Evolutionary conservation across 2,113 vertebrate genomes (phyloP).

Genomic region (Suricata suricatta): DNA sequence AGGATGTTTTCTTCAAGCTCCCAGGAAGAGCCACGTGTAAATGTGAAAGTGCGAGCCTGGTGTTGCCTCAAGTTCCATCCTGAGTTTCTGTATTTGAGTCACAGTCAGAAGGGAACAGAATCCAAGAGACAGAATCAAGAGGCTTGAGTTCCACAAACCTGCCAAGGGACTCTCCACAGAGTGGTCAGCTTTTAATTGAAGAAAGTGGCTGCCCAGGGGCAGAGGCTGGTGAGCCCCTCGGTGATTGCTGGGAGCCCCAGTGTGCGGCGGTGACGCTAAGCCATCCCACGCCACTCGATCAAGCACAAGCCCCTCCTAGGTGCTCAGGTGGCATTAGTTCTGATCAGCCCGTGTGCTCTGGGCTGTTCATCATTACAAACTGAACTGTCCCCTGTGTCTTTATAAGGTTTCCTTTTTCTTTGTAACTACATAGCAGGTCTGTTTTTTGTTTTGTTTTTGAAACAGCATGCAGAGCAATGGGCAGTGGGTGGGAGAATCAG

Average conservation of each 20-base stretch:
- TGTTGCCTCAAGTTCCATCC: too few relatives aligned
- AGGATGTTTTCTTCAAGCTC: accelerated
- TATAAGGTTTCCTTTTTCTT: neutral
- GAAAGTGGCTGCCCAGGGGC: neutral
- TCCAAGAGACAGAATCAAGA: neutral
- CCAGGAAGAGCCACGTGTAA: accelerated
- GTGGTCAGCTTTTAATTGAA: neutral
- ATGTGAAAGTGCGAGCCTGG: accelerated
- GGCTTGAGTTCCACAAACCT: neutral
- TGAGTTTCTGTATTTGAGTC: accelerated
- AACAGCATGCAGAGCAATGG: too few relatives aligned
- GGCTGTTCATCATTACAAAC: neutral
- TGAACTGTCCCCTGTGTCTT: neutral
- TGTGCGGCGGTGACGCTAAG: neutral
- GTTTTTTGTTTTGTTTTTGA: neutral
- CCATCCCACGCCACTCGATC: neutral
- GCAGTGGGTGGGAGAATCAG: neutral
- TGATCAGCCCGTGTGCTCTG: neutral
- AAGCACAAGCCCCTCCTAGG: neutral
- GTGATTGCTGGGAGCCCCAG: neutral
- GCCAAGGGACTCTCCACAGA: neutral
- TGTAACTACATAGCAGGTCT: neutral
- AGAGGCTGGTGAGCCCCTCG: accelerated
- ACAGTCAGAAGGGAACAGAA: neutral
- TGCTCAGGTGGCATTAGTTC: neutral